Evolutionary conservation across 1,140 invertebrate species (phyloP), one percentile per base, ranked within the genome.

Genomic region (Scaptomyza graminum): DNA sequence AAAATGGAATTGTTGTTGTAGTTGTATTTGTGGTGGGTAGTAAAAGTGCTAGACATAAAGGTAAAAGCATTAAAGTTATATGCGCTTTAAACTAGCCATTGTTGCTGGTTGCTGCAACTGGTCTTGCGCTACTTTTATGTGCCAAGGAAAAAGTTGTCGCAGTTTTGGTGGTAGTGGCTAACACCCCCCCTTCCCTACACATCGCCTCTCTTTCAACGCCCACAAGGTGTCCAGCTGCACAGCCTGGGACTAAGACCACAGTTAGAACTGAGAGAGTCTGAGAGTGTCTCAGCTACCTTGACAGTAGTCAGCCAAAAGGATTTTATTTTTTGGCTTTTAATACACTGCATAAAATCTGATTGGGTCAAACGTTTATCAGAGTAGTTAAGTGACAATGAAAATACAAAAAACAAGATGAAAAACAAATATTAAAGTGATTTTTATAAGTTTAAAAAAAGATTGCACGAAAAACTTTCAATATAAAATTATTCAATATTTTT

Each of bases 51-150:
- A 79, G 77, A 87, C 77, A 85, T 85, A 87, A 85, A 85, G 81
- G 81, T 85, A 81, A 85, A 85, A 72, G 69, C 74, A 85, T 85
- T 85, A 85, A 85, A 85, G 82, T 87, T 85, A 85, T 87, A 85
- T 85, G 66, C 81, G 81, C 79, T 85, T 85, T 85, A 87, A 85
- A 72, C 76, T 74, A 76, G 61, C 57, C 56, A 80, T 80, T 70
- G 69, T 65, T 80, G 68, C 50, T 64, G 69, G 44, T 50, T 63
- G 63, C 37, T 9, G 50, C 41, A 15, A 31, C 4, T 5, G 55
- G 15, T 37, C 43, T 61, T 74, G 74, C 69, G 57, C 65, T 65
- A 77, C 69, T 85, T 85, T 85, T 82, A 85, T 85, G 74, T 77
- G 74, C 82, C 81, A 87, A 87, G 81, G 82, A 74, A 81, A 84